Base-by-base conservation (phyloP, 1,140 invertebrate genomes). In the Nasonia longicornis region DNA sequence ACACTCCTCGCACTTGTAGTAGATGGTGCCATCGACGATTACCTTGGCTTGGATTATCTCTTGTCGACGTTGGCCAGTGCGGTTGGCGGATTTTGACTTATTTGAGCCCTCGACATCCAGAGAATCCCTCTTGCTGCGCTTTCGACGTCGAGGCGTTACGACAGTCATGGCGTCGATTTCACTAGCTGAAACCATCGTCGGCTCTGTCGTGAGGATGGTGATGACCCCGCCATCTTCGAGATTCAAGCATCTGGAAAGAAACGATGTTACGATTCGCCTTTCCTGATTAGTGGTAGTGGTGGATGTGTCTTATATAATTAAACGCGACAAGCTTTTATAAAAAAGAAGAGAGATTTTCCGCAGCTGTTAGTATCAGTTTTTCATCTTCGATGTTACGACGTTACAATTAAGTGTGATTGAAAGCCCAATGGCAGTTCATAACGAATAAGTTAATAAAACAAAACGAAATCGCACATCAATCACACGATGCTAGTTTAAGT, bases 1-100 rank as follows among this genome's bases (percentile, higher is more conserved):
- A 83, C 92, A 92, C 14, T 88, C 78, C 11, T 84, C 83, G 82
- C 92, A 92, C 71, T 85, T 85, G n/a, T 86, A 89, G 78, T 87
- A 87, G 12, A 76, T 85, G 77, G 86, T 87, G 0, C 87, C 89
- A 66, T 89, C 80, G 14, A 82, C 11, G 22, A 10, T 29, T 20
- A 76, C 38, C 63, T 78, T 82, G 0, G 77, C 71, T 2, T 16
- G 52, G n/a, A 48, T 48, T 7, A 48, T 67, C 26, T 81, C 80
- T 4, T 45, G 16, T 0, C 79, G 72, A 3, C 79, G 79, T 58
- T 58, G 52, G 52, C 20, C 52, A n/a, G 52, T 58, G 3, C 52
- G 52, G 20, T n/a, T 58, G 16, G 6, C 16, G 16, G 52, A 58
- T 14, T 58, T 58, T 1, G 16, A 20, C 7, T 58, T 58, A 20